Percentiles rank a stretch among this genome's conserved stretches.
Conservation (phyloP, 2,888 invertebrate species). For the Beris morrisii region DNA sequence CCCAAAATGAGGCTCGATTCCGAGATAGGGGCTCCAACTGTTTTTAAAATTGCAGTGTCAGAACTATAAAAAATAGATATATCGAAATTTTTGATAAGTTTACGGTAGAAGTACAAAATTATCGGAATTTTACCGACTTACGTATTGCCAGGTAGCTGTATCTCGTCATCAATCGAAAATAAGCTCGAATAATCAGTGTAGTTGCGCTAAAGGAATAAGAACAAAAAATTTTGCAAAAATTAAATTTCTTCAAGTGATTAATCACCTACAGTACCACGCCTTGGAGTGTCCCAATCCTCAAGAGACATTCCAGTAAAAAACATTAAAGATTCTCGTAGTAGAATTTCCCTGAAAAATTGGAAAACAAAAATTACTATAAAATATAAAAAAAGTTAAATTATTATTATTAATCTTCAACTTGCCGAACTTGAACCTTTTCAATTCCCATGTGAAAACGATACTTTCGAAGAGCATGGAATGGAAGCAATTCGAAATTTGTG, state of each 20-base stretch:
- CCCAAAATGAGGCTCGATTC: not conserved
- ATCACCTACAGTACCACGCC: too few relatives aligned
- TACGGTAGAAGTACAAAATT: too few relatives aligned
- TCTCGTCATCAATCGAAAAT: not conserved
- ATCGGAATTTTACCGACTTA: too few relatives aligned
- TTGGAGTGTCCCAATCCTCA: not conserved
- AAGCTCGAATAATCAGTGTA: too few relatives aligned
- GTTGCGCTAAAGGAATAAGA: too few relatives aligned
- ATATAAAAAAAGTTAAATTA: not conserved
- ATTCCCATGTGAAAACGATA: constrained; percentile 54
- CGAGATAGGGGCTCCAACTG: not conserved
- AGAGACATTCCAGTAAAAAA: not conserved
- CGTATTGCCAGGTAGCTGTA: too few relatives aligned
- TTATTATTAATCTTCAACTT: not conserved
- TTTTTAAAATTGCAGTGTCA: not conserved
- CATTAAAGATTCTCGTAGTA: not conserved
- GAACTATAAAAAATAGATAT: not conserved
- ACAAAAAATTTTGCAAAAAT: not conserved
- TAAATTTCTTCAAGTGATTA: too few relatives aligned
- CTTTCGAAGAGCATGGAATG: constrained; percentile 62
- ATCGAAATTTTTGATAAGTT: too few relatives aligned
- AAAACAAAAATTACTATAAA: not conserved
- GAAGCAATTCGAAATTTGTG: constrained; percentile 63
- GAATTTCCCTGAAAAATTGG: not conserved
- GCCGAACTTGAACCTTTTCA: constrained; percentile 1